Conservation (phyloP, 2,797 vertebrate species). For the Agapornis canus region DNA sequence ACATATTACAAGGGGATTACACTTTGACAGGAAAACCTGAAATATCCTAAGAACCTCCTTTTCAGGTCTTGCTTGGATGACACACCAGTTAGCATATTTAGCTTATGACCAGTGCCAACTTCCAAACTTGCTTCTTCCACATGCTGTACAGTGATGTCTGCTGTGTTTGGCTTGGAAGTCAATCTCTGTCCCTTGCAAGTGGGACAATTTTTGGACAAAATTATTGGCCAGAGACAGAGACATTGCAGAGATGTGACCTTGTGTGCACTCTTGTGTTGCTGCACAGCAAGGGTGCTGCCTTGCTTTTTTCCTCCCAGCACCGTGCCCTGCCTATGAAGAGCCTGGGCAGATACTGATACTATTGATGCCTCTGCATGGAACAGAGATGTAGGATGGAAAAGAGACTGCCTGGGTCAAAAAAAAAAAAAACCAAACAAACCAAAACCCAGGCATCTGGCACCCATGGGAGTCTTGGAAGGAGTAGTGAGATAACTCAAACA, state of each 20-base stretch:
- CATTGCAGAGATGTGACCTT: background rate
- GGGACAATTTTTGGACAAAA: background rate
- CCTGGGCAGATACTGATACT: background rate
- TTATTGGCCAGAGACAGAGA: background rate
- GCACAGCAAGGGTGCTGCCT: background rate
- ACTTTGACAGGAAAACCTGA: background rate
- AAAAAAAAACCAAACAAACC: too few relatives aligned
- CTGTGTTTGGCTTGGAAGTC: background rate
- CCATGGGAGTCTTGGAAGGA: background rate
- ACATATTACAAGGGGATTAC: background rate
- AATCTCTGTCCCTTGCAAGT: background rate
- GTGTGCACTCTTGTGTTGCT: background rate
- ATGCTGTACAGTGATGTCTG: background rate
- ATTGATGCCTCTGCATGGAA: background rate
- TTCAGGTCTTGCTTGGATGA: background rate
- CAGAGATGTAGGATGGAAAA: background rate
- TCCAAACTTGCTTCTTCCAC: background rate
- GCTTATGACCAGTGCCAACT: background rate
- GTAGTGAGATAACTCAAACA: background rate
- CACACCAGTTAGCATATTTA: background rate
- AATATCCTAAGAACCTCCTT: background rate
- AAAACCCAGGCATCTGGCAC: background rate
- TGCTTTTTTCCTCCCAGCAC: background rate
- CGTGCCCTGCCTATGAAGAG: background rate
- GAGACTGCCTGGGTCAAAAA: background rate